Conservation (phyloP, 2,888 invertebrate genomes). For the Lasioglossum malachurum region DNA sequence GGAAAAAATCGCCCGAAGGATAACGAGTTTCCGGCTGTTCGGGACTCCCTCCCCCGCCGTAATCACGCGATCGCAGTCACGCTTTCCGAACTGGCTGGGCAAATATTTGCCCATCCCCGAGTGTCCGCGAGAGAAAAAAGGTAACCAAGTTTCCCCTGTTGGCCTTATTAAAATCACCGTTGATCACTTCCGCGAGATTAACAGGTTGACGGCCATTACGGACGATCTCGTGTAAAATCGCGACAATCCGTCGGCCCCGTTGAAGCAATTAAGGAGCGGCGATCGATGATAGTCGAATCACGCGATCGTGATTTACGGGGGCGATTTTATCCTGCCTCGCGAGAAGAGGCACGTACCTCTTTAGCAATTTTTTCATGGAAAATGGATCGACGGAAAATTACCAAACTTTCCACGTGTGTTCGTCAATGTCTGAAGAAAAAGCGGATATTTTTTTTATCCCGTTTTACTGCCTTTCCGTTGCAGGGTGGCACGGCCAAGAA, state of each 20-base stretch:
- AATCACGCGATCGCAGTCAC: background rate
- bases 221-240: conserved; percentile 13
- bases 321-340: background rate
- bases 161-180: conserved; percentile 8
- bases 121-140: background rate
- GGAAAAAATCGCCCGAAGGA: conserved; percentile 16
- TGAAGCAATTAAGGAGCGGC: background rate
- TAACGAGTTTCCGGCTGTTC: conserved; percentile 33
- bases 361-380: background rate
- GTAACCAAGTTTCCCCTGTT: background rate
- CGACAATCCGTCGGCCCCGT: conserved; percentile 3
- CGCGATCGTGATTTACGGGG: conserved; percentile 28
- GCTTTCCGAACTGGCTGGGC: conserved; percentile 4
- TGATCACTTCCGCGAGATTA: conserved; percentile 12
- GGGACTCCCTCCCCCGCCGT: background rate
- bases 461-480: too few species aligned
- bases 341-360: background rate
- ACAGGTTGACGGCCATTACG: conserved; percentile 14
- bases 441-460: background rate
- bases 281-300: conserved; percentile 26
- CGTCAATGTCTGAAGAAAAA: background rate
- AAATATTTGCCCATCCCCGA: conserved; percentile 4
- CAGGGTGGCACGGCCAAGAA: too few species aligned
- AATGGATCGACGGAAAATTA: background rate
- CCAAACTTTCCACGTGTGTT: background rate